Base-by-base conservation (phyloP, 2,113 vertebrate species). In the Tachuris rubrigastra region DNA sequence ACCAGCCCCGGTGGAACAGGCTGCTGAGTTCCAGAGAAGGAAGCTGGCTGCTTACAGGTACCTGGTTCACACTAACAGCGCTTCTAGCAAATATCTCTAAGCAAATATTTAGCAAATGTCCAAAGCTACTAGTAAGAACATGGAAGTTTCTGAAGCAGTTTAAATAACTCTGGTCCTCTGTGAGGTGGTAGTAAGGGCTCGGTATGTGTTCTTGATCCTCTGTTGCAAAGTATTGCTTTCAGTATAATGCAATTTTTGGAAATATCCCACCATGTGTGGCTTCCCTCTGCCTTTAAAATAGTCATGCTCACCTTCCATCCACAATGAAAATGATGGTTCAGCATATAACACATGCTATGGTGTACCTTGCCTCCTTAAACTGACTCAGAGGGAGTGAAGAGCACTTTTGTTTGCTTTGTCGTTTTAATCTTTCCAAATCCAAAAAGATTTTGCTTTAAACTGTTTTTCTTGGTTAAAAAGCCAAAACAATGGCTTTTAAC, bases 221-320 rank as follows among this genome's bases (percentile, higher is more conserved):
- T 0, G 0, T 18, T 33, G n/a, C 11, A 18, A 74, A 77, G 14
- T 13, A 58, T 12, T 50, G 16, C 13, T 73, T 82, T 79, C 37
- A 44, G 33, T 5, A 47, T 30, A 0, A 0, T 6, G 3, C 3
- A 2, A 23, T 78, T 85, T 75, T 53, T 0, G 3, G 14, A 12
- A 23, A 2, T 30, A 77, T 55, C 50, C 30, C 39, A 30, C 35
- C 4, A 10, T 0, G 0, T 23, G 12, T 4, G 6, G 8, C 30
- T 80, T 87, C 25, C 28, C 3, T 87, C 17, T 3, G 1, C 13
- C 25, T 82, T 89, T 53, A 15, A 53, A 79, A 46, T 22, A 60
- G 16, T 28, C 6, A 21, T 2, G 2, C 9, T 90, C 5, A 6
- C 83, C 56, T 91, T 68, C 49, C 41, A 65, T n/a, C 22, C 18